phyloP scores from a whole-genome alignment of 1,140 invertebrate genomes.

The Danaus plexippus region DNA sequence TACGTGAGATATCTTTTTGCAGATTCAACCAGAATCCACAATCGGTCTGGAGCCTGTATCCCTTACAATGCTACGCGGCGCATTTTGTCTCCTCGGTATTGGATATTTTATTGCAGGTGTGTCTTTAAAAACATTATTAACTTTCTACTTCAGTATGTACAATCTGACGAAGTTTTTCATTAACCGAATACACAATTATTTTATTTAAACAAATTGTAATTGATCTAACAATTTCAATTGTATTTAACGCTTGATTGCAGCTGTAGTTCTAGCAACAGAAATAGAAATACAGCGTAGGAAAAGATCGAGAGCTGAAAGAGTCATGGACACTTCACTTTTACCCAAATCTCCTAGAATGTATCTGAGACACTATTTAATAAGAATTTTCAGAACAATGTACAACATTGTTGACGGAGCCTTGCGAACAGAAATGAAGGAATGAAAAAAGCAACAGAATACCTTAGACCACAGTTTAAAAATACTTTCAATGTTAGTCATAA shows the following conservation, averaged over 20 bases:
- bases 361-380: constrained; percentile 21
- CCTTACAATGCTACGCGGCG: constrained; percentile 77
- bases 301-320: constrained; percentile 4
- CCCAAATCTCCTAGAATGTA: constrained; percentile 2
- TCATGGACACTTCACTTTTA: background rate
- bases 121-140: too few species aligned
- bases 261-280: constrained; percentile 30
- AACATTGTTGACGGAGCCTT: constrained; percentile 39
- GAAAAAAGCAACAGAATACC: too few species aligned
- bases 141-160: too few species aligned
- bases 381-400: constrained; percentile 21
- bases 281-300: constrained; percentile 34
- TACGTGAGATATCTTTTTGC: constrained; percentile 5
- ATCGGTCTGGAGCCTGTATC: constrained; percentile 74
- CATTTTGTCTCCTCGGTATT: constrained; percentile 76
- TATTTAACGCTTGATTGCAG: constrained; percentile 28
- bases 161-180: background rate
- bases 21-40: constrained; percentile 44
- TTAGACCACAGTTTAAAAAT: too few species aligned
- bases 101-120: constrained; percentile 72
- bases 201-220: background rate
- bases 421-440: constrained; percentile 17
- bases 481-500: too few species aligned
- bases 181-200: background rate
- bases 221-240: background rate